Conservation (phyloP, 2,797 vertebrate species). For the Anguilla obscura region DNA sequence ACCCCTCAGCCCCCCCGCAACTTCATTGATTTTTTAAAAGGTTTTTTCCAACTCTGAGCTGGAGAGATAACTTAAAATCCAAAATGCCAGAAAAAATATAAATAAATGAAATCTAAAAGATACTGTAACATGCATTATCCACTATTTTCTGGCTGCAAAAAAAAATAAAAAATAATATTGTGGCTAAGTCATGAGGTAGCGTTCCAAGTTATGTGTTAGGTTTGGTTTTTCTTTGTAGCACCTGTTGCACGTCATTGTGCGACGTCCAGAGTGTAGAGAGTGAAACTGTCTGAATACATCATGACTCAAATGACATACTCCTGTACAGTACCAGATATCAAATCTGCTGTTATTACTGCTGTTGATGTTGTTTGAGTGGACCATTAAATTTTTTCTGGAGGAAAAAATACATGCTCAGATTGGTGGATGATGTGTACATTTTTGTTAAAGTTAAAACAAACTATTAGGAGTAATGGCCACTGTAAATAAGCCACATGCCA, state of each 20-base stretch:
- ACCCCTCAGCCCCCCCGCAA: not conserved
- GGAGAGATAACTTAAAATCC: conserved; percentile 15
- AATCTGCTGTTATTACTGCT: not conserved
- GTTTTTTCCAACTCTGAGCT: not conserved
- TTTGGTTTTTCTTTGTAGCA: conserved; percentile 25
- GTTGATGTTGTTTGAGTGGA: not conserved
- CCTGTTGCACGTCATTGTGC: not conserved
- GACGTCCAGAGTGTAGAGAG: not conserved
- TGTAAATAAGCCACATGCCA: not conserved
- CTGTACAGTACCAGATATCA: not conserved
- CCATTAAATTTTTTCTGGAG: not conserved
- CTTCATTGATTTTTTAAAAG: not conserved
- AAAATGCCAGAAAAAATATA: conserved; percentile 9
- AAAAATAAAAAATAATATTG: not conserved
- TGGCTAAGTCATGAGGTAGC: conserved; percentile 29
- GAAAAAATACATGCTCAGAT: not conserved
- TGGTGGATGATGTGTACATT: conserved; percentile 15
- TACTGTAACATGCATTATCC: conserved; percentile 24
- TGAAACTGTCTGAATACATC: not conserved
- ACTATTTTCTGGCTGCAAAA: not conserved
- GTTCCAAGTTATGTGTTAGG: conserved; percentile 26
- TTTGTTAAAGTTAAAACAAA: not conserved
- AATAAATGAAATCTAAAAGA: conserved; percentile 12
- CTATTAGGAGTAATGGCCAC: not conserved
- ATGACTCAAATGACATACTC: not conserved